These are phyloP conservation scores for Machimus rusticus DNA, from an alignment of 2,888 invertebrate species.

Conservation along the genomic window DNA sequence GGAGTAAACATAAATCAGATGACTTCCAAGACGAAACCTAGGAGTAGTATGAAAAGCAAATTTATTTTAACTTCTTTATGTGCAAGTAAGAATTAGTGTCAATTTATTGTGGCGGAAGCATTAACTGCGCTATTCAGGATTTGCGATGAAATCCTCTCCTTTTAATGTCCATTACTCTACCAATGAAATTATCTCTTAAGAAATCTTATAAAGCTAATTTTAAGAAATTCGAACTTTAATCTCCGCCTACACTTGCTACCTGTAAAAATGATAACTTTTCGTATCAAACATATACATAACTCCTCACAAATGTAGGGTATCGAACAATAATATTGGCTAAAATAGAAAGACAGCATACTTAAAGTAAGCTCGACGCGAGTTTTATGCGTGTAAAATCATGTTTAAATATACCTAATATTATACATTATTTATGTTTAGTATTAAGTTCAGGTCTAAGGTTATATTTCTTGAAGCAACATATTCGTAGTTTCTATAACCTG, in stretches of 20 bases:
- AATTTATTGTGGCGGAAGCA: background rate
- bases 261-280: background rate
- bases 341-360: background rate
- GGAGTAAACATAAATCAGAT: conserved; percentile 61
- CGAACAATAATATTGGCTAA: background rate
- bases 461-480: background rate
- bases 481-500: background rate
- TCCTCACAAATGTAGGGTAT: background rate
- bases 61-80: background rate
- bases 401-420: too few species aligned
- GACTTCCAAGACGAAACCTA: conserved; percentile 24
- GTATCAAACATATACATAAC: background rate
- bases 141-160: background rate
- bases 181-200: background rate
- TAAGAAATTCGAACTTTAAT: background rate
- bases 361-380: background rate
- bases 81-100: conserved; percentile 1
- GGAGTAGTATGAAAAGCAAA: background rate
- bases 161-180: background rate
- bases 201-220: background rate
- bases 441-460: background rate
- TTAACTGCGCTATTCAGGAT: background rate
- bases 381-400: background rate
- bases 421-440: background rate
- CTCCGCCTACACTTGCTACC: background rate